A percentile compares a stretch with the other conserved stretches of the same genome.
Conservation (phyloP, 2,888 invertebrate genomes). For the Sinodicranocentrus sp. region DNA sequence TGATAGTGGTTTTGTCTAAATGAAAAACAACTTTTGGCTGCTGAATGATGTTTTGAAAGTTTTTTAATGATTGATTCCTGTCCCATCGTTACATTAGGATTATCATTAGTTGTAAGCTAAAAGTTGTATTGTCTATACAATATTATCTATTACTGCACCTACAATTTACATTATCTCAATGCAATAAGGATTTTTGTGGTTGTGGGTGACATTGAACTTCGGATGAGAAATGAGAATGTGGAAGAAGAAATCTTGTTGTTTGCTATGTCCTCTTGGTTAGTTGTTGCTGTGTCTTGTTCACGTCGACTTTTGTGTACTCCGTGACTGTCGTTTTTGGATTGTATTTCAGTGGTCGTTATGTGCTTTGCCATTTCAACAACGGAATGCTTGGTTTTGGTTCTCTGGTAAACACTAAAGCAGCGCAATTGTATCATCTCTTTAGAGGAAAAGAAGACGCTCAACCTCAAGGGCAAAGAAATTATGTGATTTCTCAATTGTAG, state of each 20-base stretch:
- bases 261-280: conserved; percentile 18
- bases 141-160: too few species aligned
- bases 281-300: conserved; percentile 16
- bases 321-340: not conserved
- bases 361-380: not conserved
- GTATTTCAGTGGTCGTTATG: not conserved
- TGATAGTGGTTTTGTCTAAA: not conserved
- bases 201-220: conserved; percentile 62
- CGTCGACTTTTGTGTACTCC: not conserved
- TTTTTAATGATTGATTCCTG: not conserved
- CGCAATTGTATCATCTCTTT: conserved; percentile 27
- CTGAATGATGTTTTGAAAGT: conserved; percentile 8
- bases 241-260: conserved; percentile 14
- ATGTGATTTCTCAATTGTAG: not conserved
- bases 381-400: too few species aligned
- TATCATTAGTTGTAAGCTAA: too few species aligned
- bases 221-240: conserved; percentile 34
- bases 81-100: too few species aligned
- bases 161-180: not conserved
- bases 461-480: conserved; percentile 55
- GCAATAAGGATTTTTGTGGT: conserved; percentile 32
- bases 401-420: conserved; percentile 8
- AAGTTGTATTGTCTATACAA: not conserved
- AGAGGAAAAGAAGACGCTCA: conserved; percentile 31
- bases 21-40: not conserved